Evolutionary conservation across 2,888 invertebrate genomes (phyloP).

Genomic region (Brachyptera putata): DNA sequence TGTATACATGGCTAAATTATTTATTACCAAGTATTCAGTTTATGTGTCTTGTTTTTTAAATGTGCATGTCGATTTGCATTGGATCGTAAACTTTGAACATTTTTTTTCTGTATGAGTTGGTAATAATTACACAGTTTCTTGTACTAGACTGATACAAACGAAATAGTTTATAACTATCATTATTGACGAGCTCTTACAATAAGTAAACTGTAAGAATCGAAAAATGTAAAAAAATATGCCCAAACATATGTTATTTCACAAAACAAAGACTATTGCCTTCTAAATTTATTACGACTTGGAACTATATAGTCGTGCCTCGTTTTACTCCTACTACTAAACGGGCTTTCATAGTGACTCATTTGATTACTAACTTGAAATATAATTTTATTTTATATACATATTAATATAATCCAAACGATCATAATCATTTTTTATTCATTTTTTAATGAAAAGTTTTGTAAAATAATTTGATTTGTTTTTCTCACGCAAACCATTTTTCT

Average conservation of each 20-base stretch:
- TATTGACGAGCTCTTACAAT: neutral
- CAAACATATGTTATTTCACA: too few relatives aligned
- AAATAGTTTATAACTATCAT: neutral
- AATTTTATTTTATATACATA: neutral
- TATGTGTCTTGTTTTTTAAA: neutral
- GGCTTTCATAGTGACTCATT: too few relatives aligned
- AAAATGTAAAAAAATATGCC: too few relatives aligned
- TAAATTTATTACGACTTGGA: too few relatives aligned
- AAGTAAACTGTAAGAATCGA: neutral
- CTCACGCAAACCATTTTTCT: slow-evolving; percentile 23
- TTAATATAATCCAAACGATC: neutral
- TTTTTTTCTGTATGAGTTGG: neutral
- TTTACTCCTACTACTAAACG: too few relatives aligned
- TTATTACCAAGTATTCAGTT: neutral
- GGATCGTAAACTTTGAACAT: neutral
- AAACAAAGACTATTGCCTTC: too few relatives aligned
- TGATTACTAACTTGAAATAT: too few relatives aligned
- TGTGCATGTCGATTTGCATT: neutral
- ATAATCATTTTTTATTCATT: too few relatives aligned
- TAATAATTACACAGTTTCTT: neutral
- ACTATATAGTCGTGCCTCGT: too few relatives aligned
- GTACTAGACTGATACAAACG: neutral
- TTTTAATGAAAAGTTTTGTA: neutral
- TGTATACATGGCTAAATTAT: too few relatives aligned
- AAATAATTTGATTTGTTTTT: slow-evolving; percentile 21